phyloP scores from a whole-genome alignment of 2,888 invertebrate genomes.

The Caenorhabditis sulstoni region DNA sequence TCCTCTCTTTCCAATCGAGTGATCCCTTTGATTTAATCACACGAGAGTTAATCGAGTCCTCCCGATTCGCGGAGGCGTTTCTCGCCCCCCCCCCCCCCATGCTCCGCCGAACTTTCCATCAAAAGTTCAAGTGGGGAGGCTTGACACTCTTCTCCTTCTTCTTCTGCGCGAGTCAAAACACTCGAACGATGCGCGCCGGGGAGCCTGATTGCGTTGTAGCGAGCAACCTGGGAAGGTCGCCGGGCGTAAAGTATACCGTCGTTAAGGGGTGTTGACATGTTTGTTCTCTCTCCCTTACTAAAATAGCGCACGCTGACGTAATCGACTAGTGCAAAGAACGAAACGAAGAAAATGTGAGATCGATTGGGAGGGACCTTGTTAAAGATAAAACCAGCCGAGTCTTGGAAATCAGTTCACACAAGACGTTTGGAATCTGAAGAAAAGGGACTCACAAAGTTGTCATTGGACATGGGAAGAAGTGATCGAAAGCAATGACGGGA shows the following conservation, averaged over 20 bases:
- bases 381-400: not conserved
- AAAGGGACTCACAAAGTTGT: slow-evolving; percentile 49
- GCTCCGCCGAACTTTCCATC: not conserved
- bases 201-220: slow-evolving; percentile 38
- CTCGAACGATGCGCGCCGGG: slow-evolving; percentile 17
- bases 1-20: not conserved
- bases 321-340: slow-evolving; percentile 32
- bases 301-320: slow-evolving; percentile 46
- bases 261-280: slow-evolving; percentile 40
- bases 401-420: not conserved
- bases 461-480: slow-evolving; percentile 49
- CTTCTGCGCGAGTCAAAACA: slow-evolving; percentile 31
- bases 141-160: slow-evolving; percentile 26
- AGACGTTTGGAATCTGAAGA: not conserved
- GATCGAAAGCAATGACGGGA: not conserved
- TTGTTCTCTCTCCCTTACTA: slow-evolving; percentile 43
- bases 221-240: slow-evolving; percentile 24
- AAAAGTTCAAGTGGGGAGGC: slow-evolving; percentile 52
- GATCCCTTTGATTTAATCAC: slow-evolving; percentile 46
- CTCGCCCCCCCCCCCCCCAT: not conserved
- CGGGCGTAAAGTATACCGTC: slow-evolving; percentile 13
- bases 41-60: slow-evolving; percentile 9
- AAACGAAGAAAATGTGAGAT: not conserved
- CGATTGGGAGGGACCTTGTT: not conserved
- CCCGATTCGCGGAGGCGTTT: not conserved